A percentile compares a stretch with the other conserved stretches of the same genome.
phyloP scores from a whole-genome alignment of 2,888 invertebrate genomes.

The Shargacucullia verbasci region DNA sequence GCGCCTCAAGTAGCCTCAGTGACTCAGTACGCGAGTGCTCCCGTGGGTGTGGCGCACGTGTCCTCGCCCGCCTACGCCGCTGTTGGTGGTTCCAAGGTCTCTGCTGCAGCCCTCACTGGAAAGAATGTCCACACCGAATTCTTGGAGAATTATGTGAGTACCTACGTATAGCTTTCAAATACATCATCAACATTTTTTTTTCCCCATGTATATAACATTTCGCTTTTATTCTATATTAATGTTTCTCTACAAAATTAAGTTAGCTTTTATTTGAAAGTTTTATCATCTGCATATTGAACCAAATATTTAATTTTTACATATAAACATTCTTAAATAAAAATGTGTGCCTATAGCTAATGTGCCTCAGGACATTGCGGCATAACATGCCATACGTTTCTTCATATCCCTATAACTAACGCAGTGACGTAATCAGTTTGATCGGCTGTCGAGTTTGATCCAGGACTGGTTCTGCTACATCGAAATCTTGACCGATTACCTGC shows the following conservation, averaged over 20 bases:
- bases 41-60: slow-evolving; percentile 51
- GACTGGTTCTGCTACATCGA: slow-evolving; percentile 65
- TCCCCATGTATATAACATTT: no score
- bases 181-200: not conserved
- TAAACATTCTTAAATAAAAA: slow-evolving; percentile 16
- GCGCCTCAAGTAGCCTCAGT: slow-evolving; percentile 51
- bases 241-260: not conserved
- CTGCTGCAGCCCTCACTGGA: slow-evolving; percentile 40
- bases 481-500: slow-evolving; percentile 63
- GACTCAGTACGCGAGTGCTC: slow-evolving; percentile 55
- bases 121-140: slow-evolving; percentile 90
- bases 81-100: slow-evolving; percentile 53
- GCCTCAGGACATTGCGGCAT: slow-evolving; percentile 55
- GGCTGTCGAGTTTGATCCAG: slow-evolving; percentile 60
- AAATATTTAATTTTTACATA: slow-evolving; percentile 1
- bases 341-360: slow-evolving; percentile 11
- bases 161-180: slow-evolving; percentile 3
- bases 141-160: slow-evolving; percentile 90
- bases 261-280: not conserved
- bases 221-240: no score
- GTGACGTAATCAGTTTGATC: slow-evolving; percentile 66
- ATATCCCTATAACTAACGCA: slow-evolving; percentile 62
- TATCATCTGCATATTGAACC: not conserved
- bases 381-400: slow-evolving; percentile 60
- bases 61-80: slow-evolving; percentile 34